These are phyloP conservation scores for Mechanitis messenoides DNA, from an alignment of 2,888 invertebrate genomes.

Conservation along the genomic window DNA sequence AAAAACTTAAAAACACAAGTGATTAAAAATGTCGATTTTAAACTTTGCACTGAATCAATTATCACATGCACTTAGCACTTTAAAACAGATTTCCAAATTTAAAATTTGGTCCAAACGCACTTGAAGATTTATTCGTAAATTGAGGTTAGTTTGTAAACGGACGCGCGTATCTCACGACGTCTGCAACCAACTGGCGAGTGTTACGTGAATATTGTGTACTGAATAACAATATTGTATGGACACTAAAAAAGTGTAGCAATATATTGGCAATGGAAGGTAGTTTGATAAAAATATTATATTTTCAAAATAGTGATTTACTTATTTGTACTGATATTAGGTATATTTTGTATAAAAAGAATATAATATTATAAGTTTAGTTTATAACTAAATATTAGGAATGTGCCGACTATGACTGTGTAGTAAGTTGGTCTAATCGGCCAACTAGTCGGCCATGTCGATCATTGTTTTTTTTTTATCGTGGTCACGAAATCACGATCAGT, in stretches of 20 bases:
- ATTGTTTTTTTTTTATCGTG: too few relatives aligned
- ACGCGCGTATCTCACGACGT: slow-evolving; percentile 9
- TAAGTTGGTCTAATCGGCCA: too few relatives aligned
- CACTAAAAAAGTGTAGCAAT: neutral
- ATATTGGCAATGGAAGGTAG: too few relatives aligned
- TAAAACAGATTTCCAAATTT: neutral
- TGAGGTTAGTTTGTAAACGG: slow-evolving; percentile 10
- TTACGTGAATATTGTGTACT: neutral
- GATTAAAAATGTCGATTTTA: neutral
- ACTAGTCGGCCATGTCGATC: too few relatives aligned
- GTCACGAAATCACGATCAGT: too few relatives aligned
- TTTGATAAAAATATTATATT: too few relatives aligned
- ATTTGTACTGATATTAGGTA: too few relatives aligned
- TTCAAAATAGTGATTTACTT: too few relatives aligned
- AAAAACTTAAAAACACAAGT: neutral
- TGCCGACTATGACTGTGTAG: too few relatives aligned
- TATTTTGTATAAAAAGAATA: too few relatives aligned
- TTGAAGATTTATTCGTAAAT: neutral
- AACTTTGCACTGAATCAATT: neutral
- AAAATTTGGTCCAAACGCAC: neutral
- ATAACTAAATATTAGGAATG: too few relatives aligned
- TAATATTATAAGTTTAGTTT: too few relatives aligned
- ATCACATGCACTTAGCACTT: neutral
- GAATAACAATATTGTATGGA: neutral
- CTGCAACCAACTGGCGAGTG: slow-evolving; percentile 6